Evolutionary conservation across 2,888 invertebrate species (phyloP), one percentile per base, ranked within the genome.

Genomic region (Diarsia rubi): DNA sequence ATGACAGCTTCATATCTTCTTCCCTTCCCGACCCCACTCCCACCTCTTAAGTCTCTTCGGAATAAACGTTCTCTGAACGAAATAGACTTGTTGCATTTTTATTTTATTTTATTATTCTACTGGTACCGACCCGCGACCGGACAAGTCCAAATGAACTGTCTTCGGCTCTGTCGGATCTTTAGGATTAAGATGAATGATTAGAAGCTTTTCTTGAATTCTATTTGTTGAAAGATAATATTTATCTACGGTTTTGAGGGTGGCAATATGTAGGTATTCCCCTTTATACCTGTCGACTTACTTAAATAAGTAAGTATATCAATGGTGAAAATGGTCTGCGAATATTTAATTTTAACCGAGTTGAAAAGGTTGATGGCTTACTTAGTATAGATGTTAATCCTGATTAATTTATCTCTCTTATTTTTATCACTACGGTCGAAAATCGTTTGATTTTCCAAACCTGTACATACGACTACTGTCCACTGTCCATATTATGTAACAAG

Each of bases 31-130:
- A 88, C 90, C 89, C 91, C 89, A 87, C 91, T 91, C 86, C 88
- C 81, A 78, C 86, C 85, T 82, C 81, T 79, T 79, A 82, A 52
- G 81, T 78, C 84, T 86, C 85, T 84, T 84, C 78, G 84, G 87
- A 87, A 90, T 88, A 90, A 90, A 88, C 90, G 88, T 75, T 84
- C 79, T 88, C 81, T 88, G 89, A 86, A 92, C 90, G 90, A 92
- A 94, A 95, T 94, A 94, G 93, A 94, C 93, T 93, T 93, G 93
- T 94, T 92, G 92, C 90, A 89, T 90, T 94, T 93, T 94, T 92
- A 90, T 94, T 93, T 94, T 91, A 90, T 93, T 94, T 92, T 93
- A 89, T 90, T 89, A 87, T 86, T 90, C 89, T 78, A 83, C 90
- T 89, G 88, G 80, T 57, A 79, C 67, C 54, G 69, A 93, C 92